Base-by-base conservation (phyloP, 2,113 vertebrate genomes). In the Alectura lathami region DNA sequence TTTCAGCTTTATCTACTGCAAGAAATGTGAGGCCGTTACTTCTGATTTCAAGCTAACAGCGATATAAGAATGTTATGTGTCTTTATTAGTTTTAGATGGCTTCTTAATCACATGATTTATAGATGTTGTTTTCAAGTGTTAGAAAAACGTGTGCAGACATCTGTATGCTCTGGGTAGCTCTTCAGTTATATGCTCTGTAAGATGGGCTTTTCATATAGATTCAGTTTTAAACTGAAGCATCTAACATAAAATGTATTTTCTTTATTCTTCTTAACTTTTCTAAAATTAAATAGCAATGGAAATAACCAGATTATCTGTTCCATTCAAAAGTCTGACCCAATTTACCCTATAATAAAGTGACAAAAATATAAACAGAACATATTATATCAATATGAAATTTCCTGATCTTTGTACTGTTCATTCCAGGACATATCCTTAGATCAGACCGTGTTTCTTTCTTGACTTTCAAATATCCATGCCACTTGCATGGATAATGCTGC, bases 391-490 rank as follows among this genome's bases (percentile, higher is more conserved):
- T 6, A 42, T 1, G 1, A 89, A 67, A 75, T 36, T 78, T 50
- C 32, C 42, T 42, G 12, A 36, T 43, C 7, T 56, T 73, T 7
- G 15, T 23, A 16, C 11, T 2, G 0, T 30, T 12, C 8, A 18
- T 54, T 59, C 56, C 68, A 74, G 34, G 34, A 47, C 21, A 18
- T 24, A 85, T 53, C 77, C 92, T 79, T 86, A 63, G 80, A 62
- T 77, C 63, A 95, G 34, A 86, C 27, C 82, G 60, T 20, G 3
- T 26, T 88, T 93, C 67, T 67, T 18, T 59, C 30, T 68, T 47
- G 13, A 80, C 76, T 96, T 97, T 85, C 81, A 92, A 91, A 96
- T 67, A 76, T 76, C 74, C 93, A 51, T 63, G 86, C 54, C 84
- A n/a, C 48, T 91, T 86, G 5, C 56, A 70, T 0, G 11, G 40